Conservation (phyloP, 92 coral and sea anemone genomes). For the Porites divaricata region DNA sequence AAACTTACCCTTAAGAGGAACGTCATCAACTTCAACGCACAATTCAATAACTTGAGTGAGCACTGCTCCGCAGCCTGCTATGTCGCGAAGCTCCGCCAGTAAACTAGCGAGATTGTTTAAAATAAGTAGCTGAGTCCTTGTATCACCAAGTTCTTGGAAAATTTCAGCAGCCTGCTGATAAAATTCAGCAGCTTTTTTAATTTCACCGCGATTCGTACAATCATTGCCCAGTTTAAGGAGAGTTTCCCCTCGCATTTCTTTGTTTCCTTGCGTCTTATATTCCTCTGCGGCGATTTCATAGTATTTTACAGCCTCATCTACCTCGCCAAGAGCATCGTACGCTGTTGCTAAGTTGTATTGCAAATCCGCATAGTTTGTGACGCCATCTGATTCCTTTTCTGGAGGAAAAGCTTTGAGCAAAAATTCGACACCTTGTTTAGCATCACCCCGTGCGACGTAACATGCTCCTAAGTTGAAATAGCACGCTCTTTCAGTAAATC, state of each 20-base stretch:
- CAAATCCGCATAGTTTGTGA: slow-evolving; percentile 87
- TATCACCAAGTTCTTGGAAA: slow-evolving; percentile 69
- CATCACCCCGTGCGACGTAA: slow-evolving; percentile 91
- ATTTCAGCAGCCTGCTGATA: slow-evolving; percentile 74
- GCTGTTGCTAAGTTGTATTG: slow-evolving; percentile 95
- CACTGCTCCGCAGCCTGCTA: slow-evolving; percentile 74
- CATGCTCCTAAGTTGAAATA: slow-evolving; percentile 97
- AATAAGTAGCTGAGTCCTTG: slow-evolving; percentile 75
- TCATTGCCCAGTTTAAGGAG: slow-evolving; percentile 81
- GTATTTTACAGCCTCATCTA: slow-evolving; percentile 74
- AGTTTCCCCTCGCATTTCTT: slow-evolving; percentile 90
- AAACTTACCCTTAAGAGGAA: slow-evolving; percentile 77
- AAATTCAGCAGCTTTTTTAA: slow-evolving; percentile 71
- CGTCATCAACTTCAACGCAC: slow-evolving; percentile 76
- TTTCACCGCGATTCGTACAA: slow-evolving; percentile 64
- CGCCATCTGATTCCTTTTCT: slow-evolving; percentile 85
- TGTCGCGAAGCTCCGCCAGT: slow-evolving; percentile 84
- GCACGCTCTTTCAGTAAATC: slow-evolving; percentile 95
- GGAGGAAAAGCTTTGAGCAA: slow-evolving; percentile 90
- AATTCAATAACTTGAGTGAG: slow-evolving; percentile 78
- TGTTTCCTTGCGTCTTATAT: slow-evolving; percentile 74
- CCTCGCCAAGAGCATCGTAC: slow-evolving; percentile 80
- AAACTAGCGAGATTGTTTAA: slow-evolving; percentile 85
- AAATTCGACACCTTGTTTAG: slow-evolving; percentile 83
- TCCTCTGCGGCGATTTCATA: slow-evolving; percentile 81